Percentiles rank a stretch among this genome's conserved stretches.
phyloP scores from a whole-genome alignment of 2,797 vertebrate genomes.

The Aphelocoma californica region DNA sequence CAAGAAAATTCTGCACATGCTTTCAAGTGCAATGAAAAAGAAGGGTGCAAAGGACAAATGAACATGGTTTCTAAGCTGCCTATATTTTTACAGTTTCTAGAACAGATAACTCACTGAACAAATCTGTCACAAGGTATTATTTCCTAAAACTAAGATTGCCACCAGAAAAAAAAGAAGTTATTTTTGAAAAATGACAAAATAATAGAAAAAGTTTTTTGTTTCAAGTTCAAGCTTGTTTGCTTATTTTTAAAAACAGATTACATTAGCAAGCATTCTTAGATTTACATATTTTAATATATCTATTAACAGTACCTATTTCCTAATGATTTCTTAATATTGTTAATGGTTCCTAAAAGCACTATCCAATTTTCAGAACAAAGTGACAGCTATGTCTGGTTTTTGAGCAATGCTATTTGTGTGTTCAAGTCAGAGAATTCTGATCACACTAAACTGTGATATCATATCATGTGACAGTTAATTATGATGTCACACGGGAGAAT shows the following conservation, averaged over 20 bases:
- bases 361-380: background rate
- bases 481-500: background rate
- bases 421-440: background rate
- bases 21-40: background rate
- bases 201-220: background rate
- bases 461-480: background rate
- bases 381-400: background rate
- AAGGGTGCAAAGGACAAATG: background rate
- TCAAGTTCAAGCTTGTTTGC: background rate
- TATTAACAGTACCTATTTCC: background rate
- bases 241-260: background rate
- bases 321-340: background rate
- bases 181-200: background rate
- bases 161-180: background rate
- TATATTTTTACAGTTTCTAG: background rate
- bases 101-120: background rate
- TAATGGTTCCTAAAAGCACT: background rate
- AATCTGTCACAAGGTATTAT: background rate
- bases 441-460: background rate
- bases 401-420: background rate
- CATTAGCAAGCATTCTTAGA: background rate
- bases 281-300: background rate
- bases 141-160: background rate
- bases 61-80: background rate
- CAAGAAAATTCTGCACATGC: background rate